phyloP scores from a whole-genome alignment of 2,888 invertebrate genomes.

The Oxyteleia sp. region DNA sequence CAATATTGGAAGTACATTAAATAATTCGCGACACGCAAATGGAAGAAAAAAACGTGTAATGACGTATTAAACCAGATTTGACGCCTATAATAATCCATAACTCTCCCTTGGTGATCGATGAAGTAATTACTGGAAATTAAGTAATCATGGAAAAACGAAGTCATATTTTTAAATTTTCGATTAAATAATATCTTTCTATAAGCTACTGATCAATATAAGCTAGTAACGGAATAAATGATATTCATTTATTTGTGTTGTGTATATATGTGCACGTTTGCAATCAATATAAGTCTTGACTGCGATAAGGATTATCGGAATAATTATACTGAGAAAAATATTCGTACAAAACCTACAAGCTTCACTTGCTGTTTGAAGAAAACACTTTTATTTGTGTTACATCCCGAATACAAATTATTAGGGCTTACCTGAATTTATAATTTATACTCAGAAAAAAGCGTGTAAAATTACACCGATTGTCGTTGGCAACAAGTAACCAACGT shows the following conservation, averaged over 20 bases:
- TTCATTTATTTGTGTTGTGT: conserved; percentile 7
- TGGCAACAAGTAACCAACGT: too few relatives aligned
- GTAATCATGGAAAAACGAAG: conserved; percentile 5
- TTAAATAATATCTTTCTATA: too few relatives aligned
- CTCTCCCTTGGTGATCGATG: not conserved
- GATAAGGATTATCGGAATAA: too few relatives aligned
- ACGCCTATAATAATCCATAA: conserved; percentile 1
- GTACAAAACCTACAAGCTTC: too few relatives aligned
- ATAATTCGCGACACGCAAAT: conserved; percentile 12
- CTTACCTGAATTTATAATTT: too few relatives aligned
- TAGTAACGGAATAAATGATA: not conserved
- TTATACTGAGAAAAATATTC: too few relatives aligned
- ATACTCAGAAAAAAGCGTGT: too few relatives aligned
- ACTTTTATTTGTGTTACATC: too few relatives aligned
- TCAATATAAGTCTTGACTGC: not conserved
- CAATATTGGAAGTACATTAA: conserved; percentile 20
- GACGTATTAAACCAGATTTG: conserved; percentile 12
- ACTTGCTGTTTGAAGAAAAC: too few relatives aligned
- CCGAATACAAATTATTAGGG: too few relatives aligned
- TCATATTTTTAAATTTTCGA: not conserved
- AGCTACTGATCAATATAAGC: too few relatives aligned
- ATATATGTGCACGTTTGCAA: not conserved
- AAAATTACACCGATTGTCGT: too few relatives aligned
- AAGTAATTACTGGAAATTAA: conserved; percentile 11
- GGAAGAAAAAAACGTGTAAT: conserved; percentile 9